Evolutionary conservation across 2,797 vertebrate species (phyloP), one percentile per base, ranked within the genome.

Genomic region (Leptodactylus fallax): DNA sequence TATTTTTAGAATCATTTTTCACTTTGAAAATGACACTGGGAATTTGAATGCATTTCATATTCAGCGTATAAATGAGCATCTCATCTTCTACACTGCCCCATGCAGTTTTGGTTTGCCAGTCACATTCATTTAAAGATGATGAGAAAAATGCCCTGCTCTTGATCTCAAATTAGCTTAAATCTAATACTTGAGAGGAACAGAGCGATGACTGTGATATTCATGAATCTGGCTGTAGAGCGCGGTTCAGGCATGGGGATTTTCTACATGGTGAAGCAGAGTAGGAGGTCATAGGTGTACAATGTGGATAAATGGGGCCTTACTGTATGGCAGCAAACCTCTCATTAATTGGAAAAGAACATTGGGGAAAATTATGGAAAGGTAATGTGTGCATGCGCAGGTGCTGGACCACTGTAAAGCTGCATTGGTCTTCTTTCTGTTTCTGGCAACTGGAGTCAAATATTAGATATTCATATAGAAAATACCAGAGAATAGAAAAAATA

Each of bases 111-210:
- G 21, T 77, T 49, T 77, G 83, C 58, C 74, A 51, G 72, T 85
- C 72, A 85, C 72, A 85, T 77, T 77, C 45, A 65, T 85, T 85
- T 85, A 85, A 77, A 51, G 45, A 49, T 77, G 72, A 85, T 85
- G 83, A 61, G 72, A 77, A 78, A 77, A 77, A 85, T 85, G 83
- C 83, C 72, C 83, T 76, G 55, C 56, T 85, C 72, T 85, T 85
- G 56, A 77, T 85, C 83, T 78, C 83, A 85, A 81, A 81, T 85
- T 85, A 85, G 72, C 47, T 61, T 77, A 85, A 77, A 77, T 77
- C 36, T 77, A 85, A 85, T 85, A 61, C 83, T 85, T 77, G 13
- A 76, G 58, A 61, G 49, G 72, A 74, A 17, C 83, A 77, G 71
- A 85, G 69, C 53, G 45, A 53, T 58, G 27, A 72, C n/a, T 74